Percentiles rank a stretch among this genome's conserved stretches.
These are phyloP conservation scores for Epiblema foenella DNA, from an alignment of 2,888 invertebrate genomes.

Conservation along the genomic window DNA sequence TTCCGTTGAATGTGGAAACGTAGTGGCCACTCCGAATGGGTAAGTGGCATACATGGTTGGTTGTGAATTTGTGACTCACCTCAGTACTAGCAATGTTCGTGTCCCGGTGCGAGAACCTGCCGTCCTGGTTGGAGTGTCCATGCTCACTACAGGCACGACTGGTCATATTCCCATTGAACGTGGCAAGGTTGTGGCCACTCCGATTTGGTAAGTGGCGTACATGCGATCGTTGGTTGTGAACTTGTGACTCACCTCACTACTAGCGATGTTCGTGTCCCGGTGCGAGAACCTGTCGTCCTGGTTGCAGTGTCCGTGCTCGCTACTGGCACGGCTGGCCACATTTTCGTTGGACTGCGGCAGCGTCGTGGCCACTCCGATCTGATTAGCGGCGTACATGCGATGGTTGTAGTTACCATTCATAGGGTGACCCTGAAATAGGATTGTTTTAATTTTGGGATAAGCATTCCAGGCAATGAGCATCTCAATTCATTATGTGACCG, in stretches of 20 bases:
- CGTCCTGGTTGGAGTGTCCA: constrained; percentile 72
- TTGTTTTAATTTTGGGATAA: background rate
- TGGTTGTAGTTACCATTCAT: constrained; percentile 68
- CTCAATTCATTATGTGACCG: background rate
- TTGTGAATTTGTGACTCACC: no score
- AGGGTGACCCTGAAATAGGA: constrained; percentile 63
- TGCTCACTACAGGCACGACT: constrained; percentile 59
- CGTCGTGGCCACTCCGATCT: constrained; percentile 81
- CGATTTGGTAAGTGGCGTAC: constrained; percentile 79
- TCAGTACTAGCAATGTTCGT: constrained; percentile 61
- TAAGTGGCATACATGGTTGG: no score
- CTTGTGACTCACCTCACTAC: constrained; percentile 46
- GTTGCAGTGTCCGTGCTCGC: constrained; percentile 63
- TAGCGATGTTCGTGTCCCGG: constrained; percentile 61
- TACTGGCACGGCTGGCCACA: constrained; percentile 56
- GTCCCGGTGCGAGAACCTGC: constrained; percentile 64
- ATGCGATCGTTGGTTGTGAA: no score
- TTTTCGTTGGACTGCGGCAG: constrained; percentile 71
- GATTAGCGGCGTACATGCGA: constrained; percentile 78
- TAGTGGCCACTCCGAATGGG: no score
- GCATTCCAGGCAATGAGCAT: background rate
- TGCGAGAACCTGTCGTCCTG: constrained; percentile 71
- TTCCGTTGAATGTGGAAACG: no score
- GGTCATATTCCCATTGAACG: constrained; percentile 46
- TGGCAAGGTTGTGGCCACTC: constrained; percentile 68